phyloP scores from a whole-genome alignment of 2,113 vertebrate genomes.

The human (Homo sapiens) region DNA sequence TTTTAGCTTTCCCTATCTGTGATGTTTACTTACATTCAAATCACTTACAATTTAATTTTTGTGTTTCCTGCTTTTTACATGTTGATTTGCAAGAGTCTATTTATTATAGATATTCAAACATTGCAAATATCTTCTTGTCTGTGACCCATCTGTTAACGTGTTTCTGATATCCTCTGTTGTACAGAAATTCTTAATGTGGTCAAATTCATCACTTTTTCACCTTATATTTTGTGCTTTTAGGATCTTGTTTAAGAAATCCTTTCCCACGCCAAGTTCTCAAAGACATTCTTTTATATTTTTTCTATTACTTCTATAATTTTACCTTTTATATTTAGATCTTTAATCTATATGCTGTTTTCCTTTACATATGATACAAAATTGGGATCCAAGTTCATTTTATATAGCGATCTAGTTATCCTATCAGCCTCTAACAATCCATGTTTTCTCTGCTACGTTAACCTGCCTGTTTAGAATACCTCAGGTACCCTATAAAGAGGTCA shows the following conservation, averaged over 20 bases:
- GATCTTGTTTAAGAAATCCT: background rate
- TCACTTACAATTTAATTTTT: background rate
- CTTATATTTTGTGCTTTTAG: background rate
- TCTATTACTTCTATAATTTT: background rate
- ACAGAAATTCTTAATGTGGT: background rate
- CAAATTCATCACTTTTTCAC: background rate
- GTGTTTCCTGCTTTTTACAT: background rate
- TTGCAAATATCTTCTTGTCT: background rate
- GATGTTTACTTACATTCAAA: background rate
- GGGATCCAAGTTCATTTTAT: background rate
- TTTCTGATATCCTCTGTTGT: constrained; percentile 2
- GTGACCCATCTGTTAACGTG: background rate
- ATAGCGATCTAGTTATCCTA: background rate
- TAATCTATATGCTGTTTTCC: background rate
- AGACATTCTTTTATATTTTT: background rate
- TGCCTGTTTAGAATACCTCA: background rate
- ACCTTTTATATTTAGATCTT: background rate
- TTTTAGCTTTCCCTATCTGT: background rate
- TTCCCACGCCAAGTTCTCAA: background rate
- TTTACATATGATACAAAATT: background rate
- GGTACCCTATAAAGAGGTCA: background rate
- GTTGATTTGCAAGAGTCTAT: background rate
- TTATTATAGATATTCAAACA: background rate
- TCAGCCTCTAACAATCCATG: background rate
- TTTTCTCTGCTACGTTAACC: background rate